Conservation (phyloP, 2,888 invertebrate genomes). For the Myathropa florea region DNA sequence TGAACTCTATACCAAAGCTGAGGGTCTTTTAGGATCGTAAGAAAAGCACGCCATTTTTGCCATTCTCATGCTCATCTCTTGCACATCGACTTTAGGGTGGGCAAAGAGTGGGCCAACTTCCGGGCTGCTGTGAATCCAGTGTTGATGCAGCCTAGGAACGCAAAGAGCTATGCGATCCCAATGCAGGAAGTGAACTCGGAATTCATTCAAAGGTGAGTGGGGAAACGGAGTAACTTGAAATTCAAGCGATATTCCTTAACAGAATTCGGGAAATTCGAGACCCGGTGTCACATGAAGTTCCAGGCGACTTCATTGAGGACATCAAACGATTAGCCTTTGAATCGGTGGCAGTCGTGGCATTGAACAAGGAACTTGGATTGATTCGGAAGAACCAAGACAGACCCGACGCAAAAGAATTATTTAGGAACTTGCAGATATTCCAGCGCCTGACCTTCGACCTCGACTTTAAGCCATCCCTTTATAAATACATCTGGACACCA, state of each 20-base stretch:
- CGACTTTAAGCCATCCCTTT: conserved; percentile 75
- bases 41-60: not conserved
- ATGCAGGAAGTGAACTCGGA: conserved; percentile 82
- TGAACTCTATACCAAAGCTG: conserved; percentile 70
- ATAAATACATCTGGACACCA: conserved; percentile 76
- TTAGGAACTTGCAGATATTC: conserved; percentile 67
- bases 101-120: conserved; percentile 85
- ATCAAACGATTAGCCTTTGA: conserved; percentile 84
- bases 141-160: conserved; percentile 84
- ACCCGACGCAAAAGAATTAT: conserved; percentile 71
- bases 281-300: conserved; percentile 77
- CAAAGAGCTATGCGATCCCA: conserved; percentile 82
- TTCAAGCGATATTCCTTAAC: not conserved
- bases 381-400: conserved; percentile 73
- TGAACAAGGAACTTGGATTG: conserved; percentile 78
- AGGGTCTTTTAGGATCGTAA: conserved; percentile 71
- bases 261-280: conserved; percentile 78
- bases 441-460: conserved; percentile 71
- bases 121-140: conserved; percentile 86
- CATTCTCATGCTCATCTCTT: not conserved
- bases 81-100: conserved; percentile 81
- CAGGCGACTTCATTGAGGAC: conserved; percentile 81
- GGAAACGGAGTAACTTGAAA: not conserved
- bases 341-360: conserved; percentile 80
- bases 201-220: conserved; percentile 76